Conservation (phyloP, 2,113 vertebrate species). For the Pyxicephalus adspersus region DNA sequence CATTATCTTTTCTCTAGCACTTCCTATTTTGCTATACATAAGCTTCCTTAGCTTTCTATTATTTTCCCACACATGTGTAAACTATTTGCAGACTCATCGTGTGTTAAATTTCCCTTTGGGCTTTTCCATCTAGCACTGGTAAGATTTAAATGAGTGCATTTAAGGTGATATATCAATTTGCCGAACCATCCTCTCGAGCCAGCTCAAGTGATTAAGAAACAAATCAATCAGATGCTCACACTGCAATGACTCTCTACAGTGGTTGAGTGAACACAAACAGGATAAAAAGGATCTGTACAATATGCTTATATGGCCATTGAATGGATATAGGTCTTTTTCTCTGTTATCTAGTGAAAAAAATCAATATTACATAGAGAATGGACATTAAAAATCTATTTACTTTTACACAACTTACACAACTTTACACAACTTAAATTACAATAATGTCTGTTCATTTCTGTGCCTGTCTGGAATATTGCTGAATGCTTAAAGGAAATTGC, state of each 20-base stretch:
- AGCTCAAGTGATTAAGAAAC: conserved; percentile 42
- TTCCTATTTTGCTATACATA: conserved; percentile 34
- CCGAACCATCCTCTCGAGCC: conserved; percentile 28
- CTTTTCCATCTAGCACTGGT: conserved; percentile 2
- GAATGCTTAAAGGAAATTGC: neutral
- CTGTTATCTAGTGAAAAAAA: conserved; percentile 23
- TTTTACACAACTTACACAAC: conserved; percentile 47
- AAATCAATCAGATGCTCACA: conserved; percentile 43
- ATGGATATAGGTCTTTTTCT: neutral
- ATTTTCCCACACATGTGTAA: conserved; percentile 24
- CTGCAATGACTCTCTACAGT: neutral
- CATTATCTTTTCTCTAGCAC: neutral
- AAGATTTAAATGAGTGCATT: conserved; percentile 30
- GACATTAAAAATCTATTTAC: conserved; percentile 53
- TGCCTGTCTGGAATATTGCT: neutral
- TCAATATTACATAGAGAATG: conserved; percentile 11
- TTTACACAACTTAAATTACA: conserved; percentile 48
- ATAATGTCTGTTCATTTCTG: conserved; percentile 40
- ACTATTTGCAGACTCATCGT: neutral
- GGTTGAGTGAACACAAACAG: neutral
- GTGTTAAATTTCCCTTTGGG: conserved; percentile 28
- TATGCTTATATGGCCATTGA: neutral
- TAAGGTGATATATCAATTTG: conserved; percentile 47
- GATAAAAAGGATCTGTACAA: neutral
- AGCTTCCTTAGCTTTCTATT: conserved; percentile 3